phyloP scores from a whole-genome alignment of 1,140 invertebrate genomes.

The Cyphomyrmex costatus region DNA sequence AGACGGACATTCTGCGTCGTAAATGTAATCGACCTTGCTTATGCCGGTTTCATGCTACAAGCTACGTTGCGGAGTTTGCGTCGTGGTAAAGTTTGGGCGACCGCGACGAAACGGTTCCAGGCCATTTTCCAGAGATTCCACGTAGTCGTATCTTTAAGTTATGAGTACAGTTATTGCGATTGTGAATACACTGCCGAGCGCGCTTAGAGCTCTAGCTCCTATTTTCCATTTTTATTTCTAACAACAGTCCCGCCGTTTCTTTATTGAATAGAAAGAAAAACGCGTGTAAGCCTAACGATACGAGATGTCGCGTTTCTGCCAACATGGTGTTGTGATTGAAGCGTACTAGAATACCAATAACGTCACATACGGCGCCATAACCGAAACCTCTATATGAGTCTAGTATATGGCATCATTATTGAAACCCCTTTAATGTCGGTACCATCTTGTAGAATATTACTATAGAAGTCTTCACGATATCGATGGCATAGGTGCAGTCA shows the following conservation, averaged over 20 bases:
- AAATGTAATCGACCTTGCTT: conserved; percentile 19
- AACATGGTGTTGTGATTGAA: conserved; percentile 18
- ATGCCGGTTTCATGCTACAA: neutral
- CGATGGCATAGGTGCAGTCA: neutral
- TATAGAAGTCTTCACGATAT: conserved; percentile 23
- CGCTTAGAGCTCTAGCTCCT: conserved; percentile 85
- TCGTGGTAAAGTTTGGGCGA: neutral
- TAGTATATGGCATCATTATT: conserved; percentile 34
- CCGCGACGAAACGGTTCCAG: conserved; percentile 38
- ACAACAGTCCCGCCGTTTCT: conserved; percentile 64
- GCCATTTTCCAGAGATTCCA: conserved; percentile 71
- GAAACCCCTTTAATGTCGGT: conserved; percentile 8
- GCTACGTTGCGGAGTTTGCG: neutral
- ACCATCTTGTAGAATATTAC: neutral
- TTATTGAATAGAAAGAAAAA: neutral
- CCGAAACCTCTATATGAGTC: conserved; percentile 40
- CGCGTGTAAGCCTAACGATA: conserved; percentile 27
- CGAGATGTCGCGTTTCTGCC: conserved; percentile 7
- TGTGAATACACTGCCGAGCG: conserved; percentile 87
- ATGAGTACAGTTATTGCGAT: conserved; percentile 83
- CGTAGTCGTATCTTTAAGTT: conserved; percentile 82
- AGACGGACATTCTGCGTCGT: neutral
- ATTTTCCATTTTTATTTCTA: conserved; percentile 68
- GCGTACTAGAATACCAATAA: neutral
- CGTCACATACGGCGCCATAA: neutral